Evolutionary conservation across 1,140 invertebrate genomes (phyloP).

Genomic region (Cyrtorhinus lividipennis): DNA sequence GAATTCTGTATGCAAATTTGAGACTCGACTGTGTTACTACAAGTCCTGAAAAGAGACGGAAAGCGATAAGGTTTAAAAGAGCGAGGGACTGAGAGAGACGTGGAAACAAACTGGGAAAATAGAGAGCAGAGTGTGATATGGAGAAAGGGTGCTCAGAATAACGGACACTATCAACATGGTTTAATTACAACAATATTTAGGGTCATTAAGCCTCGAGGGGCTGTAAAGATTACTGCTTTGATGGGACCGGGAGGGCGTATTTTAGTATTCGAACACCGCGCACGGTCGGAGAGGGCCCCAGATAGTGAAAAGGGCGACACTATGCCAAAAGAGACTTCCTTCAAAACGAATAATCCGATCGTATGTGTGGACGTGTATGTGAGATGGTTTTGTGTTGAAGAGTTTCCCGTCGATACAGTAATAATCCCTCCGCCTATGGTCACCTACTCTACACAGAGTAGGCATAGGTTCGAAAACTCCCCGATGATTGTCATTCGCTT

Average conservation of each 20-base stretch:
- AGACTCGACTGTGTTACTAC: conserved; percentile 13
- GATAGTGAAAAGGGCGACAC: not conserved
- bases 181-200: conserved; percentile 20
- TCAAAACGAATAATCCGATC: no score
- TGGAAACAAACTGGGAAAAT: not conserved
- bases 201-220: conserved; percentile 3
- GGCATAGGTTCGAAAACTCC: not conserved
- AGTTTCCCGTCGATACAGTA: not conserved
- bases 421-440: not conserved
- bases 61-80: not conserved
- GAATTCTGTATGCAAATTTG: no score
- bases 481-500: not conserved
- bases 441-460: not conserved
- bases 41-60: not conserved
- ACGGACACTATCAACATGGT: conserved; percentile 12
- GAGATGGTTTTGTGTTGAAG: not conserved
- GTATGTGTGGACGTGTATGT: not conserved
- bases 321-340: no score
- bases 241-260: not conserved
- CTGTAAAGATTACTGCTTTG: conserved; percentile 8
- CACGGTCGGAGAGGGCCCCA: not conserved
- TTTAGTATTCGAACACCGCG: conserved; percentile 13
- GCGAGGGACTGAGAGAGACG: not conserved
- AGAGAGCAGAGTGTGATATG: not conserved
- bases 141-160: not conserved